These are phyloP conservation scores for Herminia tarsipennalis DNA, from an alignment of 2,888 invertebrate species.

Conservation along the genomic window DNA sequence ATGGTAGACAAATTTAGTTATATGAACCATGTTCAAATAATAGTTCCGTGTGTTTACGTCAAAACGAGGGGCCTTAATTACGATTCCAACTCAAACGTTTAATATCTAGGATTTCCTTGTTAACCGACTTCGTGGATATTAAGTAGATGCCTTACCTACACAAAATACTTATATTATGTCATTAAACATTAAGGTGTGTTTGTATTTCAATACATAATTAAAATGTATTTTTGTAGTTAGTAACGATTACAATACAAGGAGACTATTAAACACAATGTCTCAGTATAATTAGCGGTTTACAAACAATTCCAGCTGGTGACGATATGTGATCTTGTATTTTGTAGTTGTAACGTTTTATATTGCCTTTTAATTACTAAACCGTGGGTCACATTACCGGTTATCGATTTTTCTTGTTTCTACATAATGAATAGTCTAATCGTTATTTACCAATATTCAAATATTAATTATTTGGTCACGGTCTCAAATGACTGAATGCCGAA, in stretches of 20 bases:
- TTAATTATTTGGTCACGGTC: conserved; percentile 32
- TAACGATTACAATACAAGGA: conserved; percentile 3
- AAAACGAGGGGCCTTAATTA: conserved; percentile 42
- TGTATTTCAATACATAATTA: conserved; percentile 1
- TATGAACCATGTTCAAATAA: conserved; percentile 39
- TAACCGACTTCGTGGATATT: conserved; percentile 13
- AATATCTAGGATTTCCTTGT: conserved; percentile 42
- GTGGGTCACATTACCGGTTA: no score
- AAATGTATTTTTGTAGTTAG: conserved; percentile 1
- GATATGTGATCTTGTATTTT: background rate
- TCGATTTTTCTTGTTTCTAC: no score
- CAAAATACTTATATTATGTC: no score
- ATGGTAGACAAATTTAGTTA: conserved; percentile 26
- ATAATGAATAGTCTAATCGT: conserved; percentile 2
- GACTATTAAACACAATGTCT: conserved; percentile 4
- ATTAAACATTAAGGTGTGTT: background rate
- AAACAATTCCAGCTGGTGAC: conserved; percentile 6
- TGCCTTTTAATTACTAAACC: no score
- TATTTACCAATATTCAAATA: conserved; percentile 16
- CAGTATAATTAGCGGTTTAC: conserved; percentile 1
- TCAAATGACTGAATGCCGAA: conserved; percentile 28
- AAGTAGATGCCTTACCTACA: no score
- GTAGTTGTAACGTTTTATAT: no score
- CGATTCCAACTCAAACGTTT: conserved; percentile 37
- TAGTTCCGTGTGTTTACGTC: conserved; percentile 49